Evolutionary conservation across 2,888 invertebrate genomes (phyloP).

Genomic region (Melolontha melolontha): DNA sequence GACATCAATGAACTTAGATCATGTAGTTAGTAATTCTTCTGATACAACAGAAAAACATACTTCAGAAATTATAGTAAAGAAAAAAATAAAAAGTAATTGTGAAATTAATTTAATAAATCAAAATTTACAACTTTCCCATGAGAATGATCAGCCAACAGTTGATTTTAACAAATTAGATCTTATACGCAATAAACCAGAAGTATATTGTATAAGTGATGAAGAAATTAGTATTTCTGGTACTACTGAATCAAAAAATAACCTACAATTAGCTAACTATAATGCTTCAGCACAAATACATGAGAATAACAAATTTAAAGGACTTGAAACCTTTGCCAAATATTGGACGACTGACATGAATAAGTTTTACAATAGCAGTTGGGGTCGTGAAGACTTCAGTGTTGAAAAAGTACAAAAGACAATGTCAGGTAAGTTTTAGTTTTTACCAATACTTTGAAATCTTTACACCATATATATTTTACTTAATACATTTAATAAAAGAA

Average conservation of each 20-base stretch:
- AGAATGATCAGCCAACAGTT: not conserved
- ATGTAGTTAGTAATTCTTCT: not conserved
- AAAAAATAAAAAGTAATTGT: slow-evolving; percentile 6
- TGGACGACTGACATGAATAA: slow-evolving; percentile 69
- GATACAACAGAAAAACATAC: not conserved
- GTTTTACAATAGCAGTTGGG: slow-evolving; percentile 76
- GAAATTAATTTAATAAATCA: slow-evolving; percentile 21
- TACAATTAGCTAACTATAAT: slow-evolving; percentile 49
- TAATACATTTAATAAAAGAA: not conserved
- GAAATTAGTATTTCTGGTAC: slow-evolving; percentile 27
- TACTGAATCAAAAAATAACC: slow-evolving; percentile 41
- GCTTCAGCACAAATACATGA: slow-evolving; percentile 37
- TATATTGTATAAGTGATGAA: slow-evolving; percentile 33
- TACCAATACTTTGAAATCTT: too few relatives aligned
- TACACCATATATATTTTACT: slow-evolving; percentile 1
- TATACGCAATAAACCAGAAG: slow-evolving; percentile 38
- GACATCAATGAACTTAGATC: not conserved
- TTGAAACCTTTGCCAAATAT: slow-evolving; percentile 41
- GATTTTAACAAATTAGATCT: slow-evolving; percentile 8
- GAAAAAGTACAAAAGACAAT: slow-evolving; percentile 71
- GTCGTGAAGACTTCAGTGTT: slow-evolving; percentile 73
- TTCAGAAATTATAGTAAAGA: not conserved
- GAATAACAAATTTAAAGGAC: slow-evolving; percentile 4
- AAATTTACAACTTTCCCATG: not conserved
- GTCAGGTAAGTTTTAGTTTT: slow-evolving; percentile 69